Evolutionary conservation across 2,797 vertebrate species (phyloP).

Genomic region (Enoplosus armatus): DNA sequence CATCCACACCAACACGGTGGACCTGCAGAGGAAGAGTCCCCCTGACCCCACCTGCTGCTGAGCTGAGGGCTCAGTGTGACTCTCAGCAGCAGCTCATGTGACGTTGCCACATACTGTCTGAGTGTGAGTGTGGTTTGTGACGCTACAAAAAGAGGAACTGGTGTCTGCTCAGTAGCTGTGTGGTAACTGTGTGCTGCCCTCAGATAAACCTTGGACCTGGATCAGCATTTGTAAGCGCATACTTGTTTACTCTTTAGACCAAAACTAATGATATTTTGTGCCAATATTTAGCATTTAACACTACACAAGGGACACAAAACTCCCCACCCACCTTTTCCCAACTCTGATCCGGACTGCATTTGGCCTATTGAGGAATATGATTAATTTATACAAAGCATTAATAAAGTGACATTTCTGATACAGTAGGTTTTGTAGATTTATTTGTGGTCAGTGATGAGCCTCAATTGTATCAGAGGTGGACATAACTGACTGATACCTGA

Average conservation of each 20-base stretch:
- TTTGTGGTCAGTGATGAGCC: neutral
- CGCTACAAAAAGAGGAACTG: conserved; percentile 27
- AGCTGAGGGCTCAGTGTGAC: conserved; percentile 49
- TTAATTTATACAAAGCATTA: neutral
- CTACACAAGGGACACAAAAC: neutral
- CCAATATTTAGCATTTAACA: neutral
- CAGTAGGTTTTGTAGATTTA: neutral
- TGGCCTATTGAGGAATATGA: neutral
- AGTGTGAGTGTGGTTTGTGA: neutral
- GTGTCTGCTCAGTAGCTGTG: neutral
- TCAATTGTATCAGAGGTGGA: neutral
- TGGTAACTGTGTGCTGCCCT: neutral
- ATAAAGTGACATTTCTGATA: neutral
- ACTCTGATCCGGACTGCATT: neutral
- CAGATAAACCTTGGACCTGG: neutral
- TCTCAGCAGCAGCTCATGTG: neutral
- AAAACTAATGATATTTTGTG: too few species aligned
- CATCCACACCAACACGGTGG: conserved; percentile 92
- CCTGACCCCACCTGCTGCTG: conserved; percentile 90
- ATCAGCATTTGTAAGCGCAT: neutral
- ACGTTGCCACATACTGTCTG: neutral
- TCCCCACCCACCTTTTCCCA: fast-evolving
- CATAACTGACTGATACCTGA: neutral
- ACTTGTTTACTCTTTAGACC: neutral
- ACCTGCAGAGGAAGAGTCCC: conserved; percentile 89